A percentile compares a stretch with the other conserved stretches of the same genome.
phyloP scores from a whole-genome alignment of 2,797 vertebrate species.

The Hoplostethus mediterraneus region DNA sequence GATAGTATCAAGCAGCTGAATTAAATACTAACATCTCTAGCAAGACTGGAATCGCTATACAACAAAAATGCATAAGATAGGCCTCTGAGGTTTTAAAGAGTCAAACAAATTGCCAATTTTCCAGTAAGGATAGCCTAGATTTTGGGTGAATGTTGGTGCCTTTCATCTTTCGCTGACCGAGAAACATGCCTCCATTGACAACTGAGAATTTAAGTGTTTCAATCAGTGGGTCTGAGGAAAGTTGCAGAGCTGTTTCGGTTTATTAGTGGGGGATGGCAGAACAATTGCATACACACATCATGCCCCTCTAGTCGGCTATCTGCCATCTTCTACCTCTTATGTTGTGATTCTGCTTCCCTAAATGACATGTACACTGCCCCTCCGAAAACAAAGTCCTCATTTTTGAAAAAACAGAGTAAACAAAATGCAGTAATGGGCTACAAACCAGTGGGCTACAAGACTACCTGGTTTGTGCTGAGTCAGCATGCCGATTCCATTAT shows the following conservation, averaged over 20 bases:
- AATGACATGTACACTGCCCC: background rate
- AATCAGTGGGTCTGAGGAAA: slow-evolving; percentile 56
- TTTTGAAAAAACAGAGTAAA: background rate
- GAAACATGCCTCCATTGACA: slow-evolving; percentile 37
- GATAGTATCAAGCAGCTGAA: background rate
- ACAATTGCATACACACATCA: slow-evolving; percentile 23
- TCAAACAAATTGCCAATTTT: slow-evolving; percentile 45
- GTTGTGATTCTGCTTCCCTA: slow-evolving; percentile 11
- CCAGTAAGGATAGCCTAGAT: slow-evolving; percentile 18
- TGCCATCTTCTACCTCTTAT: background rate
- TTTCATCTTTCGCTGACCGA: slow-evolving; percentile 56
- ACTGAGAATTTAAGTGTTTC: slow-evolving; percentile 68
- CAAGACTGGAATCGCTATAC: background rate
- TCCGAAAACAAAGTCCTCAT: background rate
- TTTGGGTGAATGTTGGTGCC: slow-evolving; percentile 6
- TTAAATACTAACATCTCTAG: background rate
- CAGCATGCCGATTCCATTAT: background rate
- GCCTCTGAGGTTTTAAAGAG: background rate
- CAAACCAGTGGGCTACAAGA: background rate
- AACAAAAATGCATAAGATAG: background rate
- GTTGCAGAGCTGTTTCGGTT: slow-evolving; percentile 53
- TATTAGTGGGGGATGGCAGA: slow-evolving; percentile 27
- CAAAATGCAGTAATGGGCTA: background rate
- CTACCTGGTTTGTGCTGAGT: background rate
- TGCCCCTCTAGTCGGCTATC: slow-evolving; percentile 5